Percentiles rank a stretch among this genome's conserved stretches.
These are phyloP conservation scores for Amphimallon solstitiale DNA, from an alignment of 2,888 invertebrate genomes.

Conservation along the genomic window DNA sequence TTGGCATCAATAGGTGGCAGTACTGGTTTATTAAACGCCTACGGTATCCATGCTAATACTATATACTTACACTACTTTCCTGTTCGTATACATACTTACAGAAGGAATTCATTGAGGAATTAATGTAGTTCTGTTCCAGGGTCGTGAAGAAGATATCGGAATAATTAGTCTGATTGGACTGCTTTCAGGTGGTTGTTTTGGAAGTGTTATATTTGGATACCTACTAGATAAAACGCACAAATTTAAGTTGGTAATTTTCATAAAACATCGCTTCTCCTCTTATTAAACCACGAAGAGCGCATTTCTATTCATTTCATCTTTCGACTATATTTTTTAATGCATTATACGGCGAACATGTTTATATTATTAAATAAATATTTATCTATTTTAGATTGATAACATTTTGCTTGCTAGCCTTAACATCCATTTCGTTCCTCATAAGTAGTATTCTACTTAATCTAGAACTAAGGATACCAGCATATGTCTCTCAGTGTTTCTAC, in stretches of 20 bases:
- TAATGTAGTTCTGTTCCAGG: constrained; percentile 60
- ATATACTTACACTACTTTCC: constrained; percentile 67
- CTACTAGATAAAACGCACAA: constrained; percentile 90
- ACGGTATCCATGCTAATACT: constrained; percentile 70
- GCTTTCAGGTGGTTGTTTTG: constrained; percentile 84
- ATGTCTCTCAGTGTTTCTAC: constrained; percentile 50
- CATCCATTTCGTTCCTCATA: constrained; percentile 22
- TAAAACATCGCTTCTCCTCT: background rate
- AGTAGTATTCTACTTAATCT: constrained; percentile 24
- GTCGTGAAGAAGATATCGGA: constrained; percentile 79
- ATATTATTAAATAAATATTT: background rate
- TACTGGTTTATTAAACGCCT: constrained; percentile 68
- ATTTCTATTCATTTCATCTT: too few species aligned
- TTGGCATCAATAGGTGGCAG: constrained; percentile 66
- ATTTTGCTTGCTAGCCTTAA: constrained; percentile 26
- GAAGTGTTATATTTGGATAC: constrained; percentile 88
- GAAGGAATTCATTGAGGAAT: constrained; percentile 19
- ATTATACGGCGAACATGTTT: background rate
- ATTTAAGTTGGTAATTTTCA: constrained; percentile 77
- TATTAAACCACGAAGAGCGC: too few species aligned
- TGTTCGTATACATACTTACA: constrained; percentile 62
- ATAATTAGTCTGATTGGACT: constrained; percentile 88
- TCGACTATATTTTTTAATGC: background rate
- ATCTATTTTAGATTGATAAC: constrained; percentile 34
- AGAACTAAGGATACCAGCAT: constrained; percentile 40